Base-by-base conservation (phyloP, 2,113 vertebrate species). In the Pangasianodon hypophthalmus region DNA sequence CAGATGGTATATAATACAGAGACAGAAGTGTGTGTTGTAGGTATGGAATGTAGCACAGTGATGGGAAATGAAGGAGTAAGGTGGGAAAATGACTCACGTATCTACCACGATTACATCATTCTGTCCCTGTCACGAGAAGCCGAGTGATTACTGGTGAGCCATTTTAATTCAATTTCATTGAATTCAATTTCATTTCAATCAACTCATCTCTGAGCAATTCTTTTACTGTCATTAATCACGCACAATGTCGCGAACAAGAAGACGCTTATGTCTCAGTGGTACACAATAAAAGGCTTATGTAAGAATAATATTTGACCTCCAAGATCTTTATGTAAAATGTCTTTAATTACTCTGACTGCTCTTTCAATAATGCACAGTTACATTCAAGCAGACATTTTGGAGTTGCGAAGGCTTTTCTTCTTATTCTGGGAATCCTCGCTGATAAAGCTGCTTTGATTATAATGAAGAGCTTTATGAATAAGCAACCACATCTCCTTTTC, bases 1-100 rank as follows among this genome's bases (percentile, higher is more conserved):
- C 75, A 24, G 75, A 21, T 32, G 24, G 26, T 62, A 48, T 24
- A 64, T 58, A 58, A 48, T n/a, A 18, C 48, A 50, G 8, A 37
- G 10, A 37, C 6, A 44, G 19, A 77, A 19, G 6, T 50, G 41
- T 82, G 32, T 54, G 60, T 44, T 18, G 60, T 19, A 19, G 79
- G 32, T 32, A 21, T 54, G 87, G 60, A 69, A 88, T 29, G 48
- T 52, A 83, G 37, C 79, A 29, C n/a, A 4, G 10, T 26, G 60
- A 82, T 29, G 24, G 8, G 62, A 88, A 82, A 56, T 18, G n/a
- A 26, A 52, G 41, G 41, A 58, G 77, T 6, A 3, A 80, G 77
- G 77, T 82, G 87, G n/a, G 60, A 37, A 88, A 69, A 69, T 64
- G 46, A 88, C 75, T 67, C 58, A 50, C 29, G 6, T 18, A 4